A percentile compares a stretch with the other conserved stretches of the same genome.
Conservation (phyloP, 2,113 vertebrate genomes). For the Cebus imitator region DNA sequence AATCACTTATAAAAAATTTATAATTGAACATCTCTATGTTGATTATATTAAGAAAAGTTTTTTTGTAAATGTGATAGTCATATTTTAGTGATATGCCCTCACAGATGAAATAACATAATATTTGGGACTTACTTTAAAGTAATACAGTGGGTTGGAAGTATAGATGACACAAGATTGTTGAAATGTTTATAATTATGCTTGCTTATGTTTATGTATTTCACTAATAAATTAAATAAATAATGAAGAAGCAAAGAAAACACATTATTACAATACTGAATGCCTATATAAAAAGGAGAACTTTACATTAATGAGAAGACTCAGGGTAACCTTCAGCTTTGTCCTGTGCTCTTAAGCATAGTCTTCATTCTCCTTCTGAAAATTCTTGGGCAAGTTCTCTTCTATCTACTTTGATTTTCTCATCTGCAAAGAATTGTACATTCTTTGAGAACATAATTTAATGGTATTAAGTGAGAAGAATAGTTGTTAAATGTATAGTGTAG, state of each 20-base stretch:
- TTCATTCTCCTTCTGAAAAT: background rate
- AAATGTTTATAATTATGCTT: background rate
- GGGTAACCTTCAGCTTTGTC: background rate
- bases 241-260: background rate
- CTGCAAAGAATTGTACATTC: background rate
- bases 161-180: background rate
- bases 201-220: background rate
- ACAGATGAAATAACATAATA: background rate
- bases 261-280: background rate
- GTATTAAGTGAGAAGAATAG: background rate
- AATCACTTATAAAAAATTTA: background rate
- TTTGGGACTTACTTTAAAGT: background rate
- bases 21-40: background rate
- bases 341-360: background rate
- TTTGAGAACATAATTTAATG: background rate
- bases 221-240: background rate
- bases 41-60: background rate
- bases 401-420: background rate
- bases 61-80: background rate
- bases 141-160: background rate
- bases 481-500: background rate
- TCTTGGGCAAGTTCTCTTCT: background rate
- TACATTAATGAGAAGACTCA: background rate
- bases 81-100: background rate
- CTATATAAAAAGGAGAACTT: background rate